Conservation (phyloP, 2,888 invertebrate genomes). For the Bruchidius siliquastri region DNA sequence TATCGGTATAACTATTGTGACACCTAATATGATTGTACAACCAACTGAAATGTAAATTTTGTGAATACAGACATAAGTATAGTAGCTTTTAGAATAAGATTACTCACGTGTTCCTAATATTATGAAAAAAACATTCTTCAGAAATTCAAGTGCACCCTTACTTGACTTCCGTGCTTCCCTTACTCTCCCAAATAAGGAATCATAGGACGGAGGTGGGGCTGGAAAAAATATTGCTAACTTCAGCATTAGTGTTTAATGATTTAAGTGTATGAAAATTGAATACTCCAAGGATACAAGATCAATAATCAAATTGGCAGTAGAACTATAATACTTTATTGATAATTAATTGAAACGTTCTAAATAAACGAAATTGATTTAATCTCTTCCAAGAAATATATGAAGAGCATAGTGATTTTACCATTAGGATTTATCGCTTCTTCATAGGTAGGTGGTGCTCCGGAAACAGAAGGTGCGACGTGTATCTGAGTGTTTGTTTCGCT, state of each 20-base stretch:
- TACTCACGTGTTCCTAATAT: slow-evolving; percentile 60
- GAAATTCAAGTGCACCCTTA: slow-evolving; percentile 57
- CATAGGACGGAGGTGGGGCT: slow-evolving; percentile 65
- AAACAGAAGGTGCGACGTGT: background rate
- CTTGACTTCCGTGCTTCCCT: slow-evolving; percentile 58
- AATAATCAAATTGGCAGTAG: too few species aligned
- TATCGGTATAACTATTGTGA: slow-evolving; percentile 61
- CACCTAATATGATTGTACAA: slow-evolving; percentile 59
- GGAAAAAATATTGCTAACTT: slow-evolving; percentile 19
- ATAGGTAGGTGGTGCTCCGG: slow-evolving; percentile 56
- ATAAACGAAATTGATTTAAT: background rate
- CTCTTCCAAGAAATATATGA: background rate
- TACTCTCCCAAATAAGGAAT: slow-evolving; percentile 61
- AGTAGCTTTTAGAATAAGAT: slow-evolving; percentile 2
- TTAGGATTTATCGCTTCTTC: slow-evolving; percentile 60
- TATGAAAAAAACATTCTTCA: slow-evolving; percentile 57
- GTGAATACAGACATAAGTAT: slow-evolving; percentile 1
- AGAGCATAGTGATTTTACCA: slow-evolving; percentile 42
- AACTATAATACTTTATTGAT: too few species aligned
- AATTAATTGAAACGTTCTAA: too few species aligned
- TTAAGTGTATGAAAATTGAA: too few species aligned
- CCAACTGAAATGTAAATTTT: slow-evolving; percentile 50
- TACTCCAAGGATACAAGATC: too few species aligned
- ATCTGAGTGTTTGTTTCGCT: background rate
- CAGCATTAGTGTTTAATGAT: too few species aligned